Base-by-base conservation (phyloP, 2,113 vertebrate genomes). In the Zapus hudsonius region DNA sequence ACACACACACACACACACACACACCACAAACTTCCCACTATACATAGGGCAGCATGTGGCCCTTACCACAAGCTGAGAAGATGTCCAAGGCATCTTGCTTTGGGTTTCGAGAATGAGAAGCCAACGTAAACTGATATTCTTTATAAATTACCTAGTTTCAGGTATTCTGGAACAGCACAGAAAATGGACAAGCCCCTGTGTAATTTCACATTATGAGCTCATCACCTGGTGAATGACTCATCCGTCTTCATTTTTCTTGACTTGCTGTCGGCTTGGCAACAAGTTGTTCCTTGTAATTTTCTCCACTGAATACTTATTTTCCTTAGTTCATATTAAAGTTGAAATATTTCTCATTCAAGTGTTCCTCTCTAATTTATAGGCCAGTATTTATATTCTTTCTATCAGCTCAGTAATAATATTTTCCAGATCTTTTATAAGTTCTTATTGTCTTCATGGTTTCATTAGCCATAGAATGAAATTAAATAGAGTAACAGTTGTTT, bases 401-500 rank as follows among this genome's bases (percentile, higher is more conserved):
- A 93, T 89, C 81, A 66, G 81, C 91, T 75, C 89, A 59, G 67
- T 92, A 92, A 95, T 94, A 95, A 89, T 92, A 92, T 95, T 95
- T 95, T 92, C 89, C n/a, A 64, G 84, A 73, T 92, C 84, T 80
- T 59, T 95, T 94, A 57, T 90, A 92, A 89, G 87, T 87, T 87
- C 91, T 90, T 89, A 96, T 95, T 97, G 94, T 96, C 89, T 94
- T 91, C 84, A 84, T 63, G 69, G 84, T 94, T 96, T 94, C 89
- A 95, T 97, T 94, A 97, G 89, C 91, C 93, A 89, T 86, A 67
- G 95, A 95, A 95, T 89, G 93, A 96, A 91, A 82, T 90, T 89
- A 96, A 96, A 87, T 89, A 95, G 93, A 96, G 94, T 94, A 91
- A 95, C 90, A 79, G 87, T 96, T 96, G 95, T 91, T 95, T 95